phyloP scores from a whole-genome alignment of 2,888 invertebrate genomes.

The Habroteleia sp. region DNA sequence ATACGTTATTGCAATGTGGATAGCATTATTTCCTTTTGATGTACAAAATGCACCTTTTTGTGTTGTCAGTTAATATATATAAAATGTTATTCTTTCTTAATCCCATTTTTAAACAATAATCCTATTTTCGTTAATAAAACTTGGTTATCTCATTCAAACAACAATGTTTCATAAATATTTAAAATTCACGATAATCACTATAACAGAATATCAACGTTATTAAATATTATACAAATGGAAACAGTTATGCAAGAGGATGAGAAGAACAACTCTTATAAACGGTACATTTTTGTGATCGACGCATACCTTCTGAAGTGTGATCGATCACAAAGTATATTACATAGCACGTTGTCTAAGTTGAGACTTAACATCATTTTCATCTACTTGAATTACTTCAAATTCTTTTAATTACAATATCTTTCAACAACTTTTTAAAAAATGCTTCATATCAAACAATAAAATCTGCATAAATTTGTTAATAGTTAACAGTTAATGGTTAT shows the following conservation, averaged over 20 bases:
- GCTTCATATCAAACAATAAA: slow-evolving; percentile 45
- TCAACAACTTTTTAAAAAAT: slow-evolving; percentile 45
- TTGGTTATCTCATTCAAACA: slow-evolving; percentile 34
- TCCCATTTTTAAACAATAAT: slow-evolving; percentile 15
- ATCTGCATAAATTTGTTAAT: slow-evolving; percentile 50
- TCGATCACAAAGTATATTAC: slow-evolving; percentile 21
- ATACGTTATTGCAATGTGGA: slow-evolving; percentile 43
- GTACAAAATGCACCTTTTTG: slow-evolving; percentile 44
- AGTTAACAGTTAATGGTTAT: slow-evolving; percentile 31
- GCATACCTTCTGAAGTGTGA: slow-evolving; percentile 19
- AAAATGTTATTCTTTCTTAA: slow-evolving; percentile 32
- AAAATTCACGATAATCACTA: slow-evolving; percentile 31
- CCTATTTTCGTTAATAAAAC: slow-evolving; percentile 26
- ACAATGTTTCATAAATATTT: slow-evolving; percentile 43
- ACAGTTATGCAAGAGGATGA: slow-evolving; percentile 60
- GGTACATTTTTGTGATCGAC: slow-evolving; percentile 8
- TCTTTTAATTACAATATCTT: slow-evolving; percentile 17
- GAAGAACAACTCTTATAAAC: slow-evolving; percentile 36
- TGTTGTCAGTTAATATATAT: slow-evolving; percentile 23
- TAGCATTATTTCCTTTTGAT: slow-evolving; percentile 38
- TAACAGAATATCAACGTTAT: slow-evolving; percentile 43
- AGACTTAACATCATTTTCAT: slow-evolving; percentile 9
- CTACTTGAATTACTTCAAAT: slow-evolving; percentile 25
- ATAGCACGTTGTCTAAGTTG: slow-evolving; percentile 1
- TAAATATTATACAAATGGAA: slow-evolving; percentile 34